Evolutionary conservation across 2,888 invertebrate species (phyloP).

Genomic region (Pyrrhia umbra): DNA sequence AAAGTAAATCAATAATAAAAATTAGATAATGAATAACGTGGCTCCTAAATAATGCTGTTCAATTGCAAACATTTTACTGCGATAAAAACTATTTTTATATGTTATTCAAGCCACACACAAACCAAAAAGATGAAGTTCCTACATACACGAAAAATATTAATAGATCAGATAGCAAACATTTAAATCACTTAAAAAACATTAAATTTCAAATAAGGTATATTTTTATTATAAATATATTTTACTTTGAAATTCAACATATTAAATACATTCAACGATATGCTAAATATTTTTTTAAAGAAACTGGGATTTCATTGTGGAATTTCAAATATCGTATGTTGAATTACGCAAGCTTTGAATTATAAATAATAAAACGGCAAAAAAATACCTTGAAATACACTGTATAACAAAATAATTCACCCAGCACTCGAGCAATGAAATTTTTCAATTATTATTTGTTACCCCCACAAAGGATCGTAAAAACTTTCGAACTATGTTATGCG

Average conservation of each 20-base stretch:
- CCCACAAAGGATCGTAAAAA: slow-evolving; percentile 47
- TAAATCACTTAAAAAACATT: background rate
- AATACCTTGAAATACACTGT: background rate
- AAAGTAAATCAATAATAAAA: too few relatives aligned
- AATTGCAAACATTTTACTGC: too few relatives aligned
- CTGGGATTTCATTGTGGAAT: slow-evolving; percentile 18
- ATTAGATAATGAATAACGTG: too few relatives aligned
- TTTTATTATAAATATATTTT: background rate
- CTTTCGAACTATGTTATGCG: slow-evolving; percentile 49
- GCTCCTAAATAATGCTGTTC: too few relatives aligned
- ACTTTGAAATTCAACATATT: slow-evolving; percentile 9
- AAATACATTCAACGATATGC: slow-evolving; percentile 9
- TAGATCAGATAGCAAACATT: too few relatives aligned
- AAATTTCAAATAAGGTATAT: background rate
- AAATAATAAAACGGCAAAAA: too few relatives aligned
- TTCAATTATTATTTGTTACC: slow-evolving; percentile 53
- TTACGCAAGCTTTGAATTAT: slow-evolving; percentile 6
- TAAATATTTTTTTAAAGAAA: slow-evolving; percentile 12
- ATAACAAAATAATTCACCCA: slow-evolving; percentile 21
- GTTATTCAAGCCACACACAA: too few relatives aligned
- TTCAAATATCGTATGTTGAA: slow-evolving; percentile 12
- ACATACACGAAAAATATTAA: too few relatives aligned
- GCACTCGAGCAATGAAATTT: slow-evolving; percentile 30
- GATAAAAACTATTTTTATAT: too few relatives aligned
- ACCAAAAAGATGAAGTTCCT: too few relatives aligned